phyloP scores from a whole-genome alignment of 2,888 invertebrate genomes.

The Heteropelma amictum region DNA sequence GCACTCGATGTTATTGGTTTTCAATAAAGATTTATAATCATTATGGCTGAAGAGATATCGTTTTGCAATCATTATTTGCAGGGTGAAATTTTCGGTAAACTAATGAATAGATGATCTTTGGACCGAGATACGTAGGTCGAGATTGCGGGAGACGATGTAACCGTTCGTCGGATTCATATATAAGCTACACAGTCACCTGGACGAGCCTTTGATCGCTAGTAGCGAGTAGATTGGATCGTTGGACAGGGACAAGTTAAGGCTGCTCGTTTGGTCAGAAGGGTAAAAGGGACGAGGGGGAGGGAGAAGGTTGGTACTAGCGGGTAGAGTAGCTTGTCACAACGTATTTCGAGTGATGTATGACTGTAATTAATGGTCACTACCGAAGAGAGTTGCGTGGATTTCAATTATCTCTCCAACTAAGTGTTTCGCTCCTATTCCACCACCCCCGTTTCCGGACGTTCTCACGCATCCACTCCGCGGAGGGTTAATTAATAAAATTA shows the following conservation, averaged over 20 bases:
- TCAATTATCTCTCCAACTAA: conserved; percentile 67
- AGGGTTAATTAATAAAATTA: conserved; percentile 10
- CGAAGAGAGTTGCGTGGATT: conserved; percentile 66
- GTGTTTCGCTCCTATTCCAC: background rate
- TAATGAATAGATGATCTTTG: conserved; percentile 7
- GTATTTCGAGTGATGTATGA: conserved; percentile 69
- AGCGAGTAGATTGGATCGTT: conserved; percentile 48
- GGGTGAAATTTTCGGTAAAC: conserved; percentile 17
- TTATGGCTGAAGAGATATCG: too few species aligned
- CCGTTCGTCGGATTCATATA: conserved; percentile 47
- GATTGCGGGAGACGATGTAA: conserved; percentile 36
- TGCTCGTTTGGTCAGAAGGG: conserved; percentile 6
- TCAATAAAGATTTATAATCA: too few species aligned
- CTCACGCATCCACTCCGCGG: background rate
- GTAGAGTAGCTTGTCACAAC: conserved; percentile 68
- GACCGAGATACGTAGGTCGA: background rate
- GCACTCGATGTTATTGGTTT: too few species aligned
- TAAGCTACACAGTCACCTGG: conserved; percentile 21
- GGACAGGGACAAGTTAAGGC: conserved; percentile 30
- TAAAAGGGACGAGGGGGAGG: conserved; percentile 27
- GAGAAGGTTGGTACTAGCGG: conserved; percentile 51
- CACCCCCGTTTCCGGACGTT: background rate
- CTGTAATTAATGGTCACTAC: conserved; percentile 72
- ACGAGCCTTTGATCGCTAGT: conserved; percentile 37
- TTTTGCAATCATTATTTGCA: background rate